Percentiles rank a stretch among this genome's conserved stretches.
phyloP scores from a whole-genome alignment of 2,113 vertebrate genomes.

The Chelonoidis abingdonii region DNA sequence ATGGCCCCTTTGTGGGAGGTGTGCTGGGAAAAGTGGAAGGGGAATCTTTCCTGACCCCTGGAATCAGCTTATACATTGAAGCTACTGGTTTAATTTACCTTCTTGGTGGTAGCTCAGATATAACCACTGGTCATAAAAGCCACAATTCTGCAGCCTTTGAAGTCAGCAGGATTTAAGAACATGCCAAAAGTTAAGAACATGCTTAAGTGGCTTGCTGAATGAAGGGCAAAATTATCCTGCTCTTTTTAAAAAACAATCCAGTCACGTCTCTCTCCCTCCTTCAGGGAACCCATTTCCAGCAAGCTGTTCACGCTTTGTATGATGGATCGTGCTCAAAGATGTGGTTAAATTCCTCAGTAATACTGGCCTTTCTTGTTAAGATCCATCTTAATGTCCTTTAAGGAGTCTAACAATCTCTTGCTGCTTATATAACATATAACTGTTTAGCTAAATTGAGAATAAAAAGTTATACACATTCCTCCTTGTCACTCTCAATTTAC shows the following conservation, averaged over 20 bases:
- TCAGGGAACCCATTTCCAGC: not conserved
- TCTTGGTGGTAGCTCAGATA: not conserved
- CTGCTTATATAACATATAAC: not conserved
- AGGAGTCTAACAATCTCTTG: not conserved
- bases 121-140: not conserved
- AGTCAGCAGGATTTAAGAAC: not conserved
- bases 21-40: not conserved
- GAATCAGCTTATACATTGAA: not conserved
- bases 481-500: not conserved
- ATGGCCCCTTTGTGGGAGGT: not conserved
- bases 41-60: not conserved
- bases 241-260: not conserved
- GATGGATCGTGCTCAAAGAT: accelerated
- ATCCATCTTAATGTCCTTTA: not conserved
- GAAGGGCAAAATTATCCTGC: not conserved
- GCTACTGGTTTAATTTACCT: not conserved
- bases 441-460: not conserved
- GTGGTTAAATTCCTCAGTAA: not conserved
- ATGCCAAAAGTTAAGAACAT: not conserved
- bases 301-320: not conserved
- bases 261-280: not conserved
- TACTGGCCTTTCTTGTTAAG: not conserved
- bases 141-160: not conserved
- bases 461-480: not conserved
- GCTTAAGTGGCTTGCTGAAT: not conserved